phyloP scores from a whole-genome alignment of 2,797 vertebrate genomes.

The Platyrinchus mystaceus region DNA sequence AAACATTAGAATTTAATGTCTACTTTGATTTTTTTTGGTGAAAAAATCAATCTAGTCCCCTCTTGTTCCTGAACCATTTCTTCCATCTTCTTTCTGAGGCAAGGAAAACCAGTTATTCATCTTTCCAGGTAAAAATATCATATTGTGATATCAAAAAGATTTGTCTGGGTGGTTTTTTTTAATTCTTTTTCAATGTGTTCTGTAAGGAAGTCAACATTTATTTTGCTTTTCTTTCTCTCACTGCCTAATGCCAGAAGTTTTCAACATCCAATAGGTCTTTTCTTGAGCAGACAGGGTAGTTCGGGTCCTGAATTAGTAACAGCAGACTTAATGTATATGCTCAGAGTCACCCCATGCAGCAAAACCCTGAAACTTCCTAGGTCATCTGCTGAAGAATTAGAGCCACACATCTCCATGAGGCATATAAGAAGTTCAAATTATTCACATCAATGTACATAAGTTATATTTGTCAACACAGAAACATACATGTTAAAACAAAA shows the following conservation, averaged over 20 bases:
- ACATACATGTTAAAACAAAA: accelerated
- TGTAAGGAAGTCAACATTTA: background rate
- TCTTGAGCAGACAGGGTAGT: background rate
- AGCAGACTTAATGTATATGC: background rate
- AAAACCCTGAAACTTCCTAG: background rate
- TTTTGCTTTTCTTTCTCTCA: background rate
- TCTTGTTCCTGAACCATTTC: background rate
- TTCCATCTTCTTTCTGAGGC: background rate
- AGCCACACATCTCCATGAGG: background rate
- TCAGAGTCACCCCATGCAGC: background rate
- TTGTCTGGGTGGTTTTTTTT: background rate
- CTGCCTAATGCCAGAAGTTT: background rate
- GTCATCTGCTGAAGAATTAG: background rate
- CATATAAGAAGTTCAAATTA: background rate
- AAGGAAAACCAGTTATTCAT: background rate
- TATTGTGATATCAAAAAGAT: background rate
- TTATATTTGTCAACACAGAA: background rate
- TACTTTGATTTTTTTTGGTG: background rate
- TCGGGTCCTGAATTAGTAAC: background rate
- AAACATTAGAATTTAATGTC: background rate
- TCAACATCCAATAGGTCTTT: background rate
- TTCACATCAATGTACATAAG: background rate
- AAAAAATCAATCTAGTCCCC: background rate
- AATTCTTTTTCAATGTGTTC: background rate
- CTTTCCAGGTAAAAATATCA: background rate